Evolutionary conservation across 1,140 invertebrate genomes (phyloP).

Genomic region (Bactericera cockerelli): DNA sequence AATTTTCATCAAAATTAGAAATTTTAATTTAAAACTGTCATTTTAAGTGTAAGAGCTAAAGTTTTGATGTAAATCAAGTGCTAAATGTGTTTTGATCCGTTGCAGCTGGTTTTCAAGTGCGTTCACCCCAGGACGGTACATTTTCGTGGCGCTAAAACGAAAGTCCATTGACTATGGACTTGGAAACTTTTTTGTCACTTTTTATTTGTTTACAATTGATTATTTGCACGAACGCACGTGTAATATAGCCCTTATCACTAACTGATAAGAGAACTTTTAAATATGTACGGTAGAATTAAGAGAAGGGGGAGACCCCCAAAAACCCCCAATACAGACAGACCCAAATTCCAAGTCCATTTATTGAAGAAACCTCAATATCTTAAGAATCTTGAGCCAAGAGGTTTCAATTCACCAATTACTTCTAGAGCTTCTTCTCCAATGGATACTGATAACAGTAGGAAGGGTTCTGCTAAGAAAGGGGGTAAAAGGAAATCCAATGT

Average conservation of each 20-base stretch:
- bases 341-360: constrained; percentile 67
- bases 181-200: constrained; percentile 37
- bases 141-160: constrained; percentile 42
- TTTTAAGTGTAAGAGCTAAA: constrained; percentile 11
- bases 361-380: constrained; percentile 86
- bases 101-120: constrained; percentile 11
- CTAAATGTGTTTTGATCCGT: constrained; percentile 11
- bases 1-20: constrained; percentile 5
- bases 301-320: constrained; percentile 76
- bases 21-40: constrained; percentile 13
- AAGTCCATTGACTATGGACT: constrained; percentile 35
- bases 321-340: constrained; percentile 63
- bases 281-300: constrained; percentile 72
- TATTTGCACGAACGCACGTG: constrained; percentile 33
- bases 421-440: constrained; percentile 58
- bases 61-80: constrained; percentile 12
- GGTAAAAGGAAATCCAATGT: constrained; percentile 23
- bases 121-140: constrained; percentile 38
- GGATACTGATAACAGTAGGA: constrained; percentile 47
- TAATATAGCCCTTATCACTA: constrained; percentile 24
- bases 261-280: constrained; percentile 27
- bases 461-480: constrained; percentile 34
- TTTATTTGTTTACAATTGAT: constrained; percentile 43
- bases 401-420: constrained; percentile 51
- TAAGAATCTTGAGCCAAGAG: constrained; percentile 44